These are phyloP conservation scores for Cladorhizidae sp. DNA, from an alignment of 37 sponge, comb jelly and placozoan species.

Conservation along the genomic window DNA sequence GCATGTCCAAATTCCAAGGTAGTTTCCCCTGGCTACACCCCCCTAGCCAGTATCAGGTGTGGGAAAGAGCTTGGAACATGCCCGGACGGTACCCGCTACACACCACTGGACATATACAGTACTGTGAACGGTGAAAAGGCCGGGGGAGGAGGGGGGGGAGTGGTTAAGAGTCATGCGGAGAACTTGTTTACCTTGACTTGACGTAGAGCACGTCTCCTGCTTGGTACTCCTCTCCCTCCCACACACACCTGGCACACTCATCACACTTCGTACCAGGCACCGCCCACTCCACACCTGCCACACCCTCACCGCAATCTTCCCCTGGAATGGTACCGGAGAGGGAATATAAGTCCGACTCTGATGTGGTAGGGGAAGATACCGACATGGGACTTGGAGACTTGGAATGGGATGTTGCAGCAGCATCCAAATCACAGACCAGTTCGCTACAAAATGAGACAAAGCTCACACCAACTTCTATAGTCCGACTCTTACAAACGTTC, in stretches of 20 bases:
- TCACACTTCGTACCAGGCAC: conserved; percentile 3
- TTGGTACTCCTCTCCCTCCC: conserved; percentile 25
- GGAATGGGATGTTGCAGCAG: not conserved
- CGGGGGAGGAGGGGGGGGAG: no score
- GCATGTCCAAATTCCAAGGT: no score
- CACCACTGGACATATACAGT: no score
- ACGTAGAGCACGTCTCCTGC: conserved; percentile 63
- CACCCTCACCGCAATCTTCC: not conserved
- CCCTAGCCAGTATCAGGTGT: no score
- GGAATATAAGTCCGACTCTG: not conserved
- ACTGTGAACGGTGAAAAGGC: no score
- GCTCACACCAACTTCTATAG: not conserved
- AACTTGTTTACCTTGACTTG: not conserved
- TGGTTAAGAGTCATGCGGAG: no score
- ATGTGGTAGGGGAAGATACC: not conserved
- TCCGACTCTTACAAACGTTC: no score
- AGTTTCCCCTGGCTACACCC: no score
- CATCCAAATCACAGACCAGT: conserved; percentile 3
- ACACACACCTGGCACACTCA: conserved; percentile 11
- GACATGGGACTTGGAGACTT: conserved; percentile 11
- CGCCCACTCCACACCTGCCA: not conserved
- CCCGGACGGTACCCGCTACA: no score
- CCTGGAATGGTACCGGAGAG: not conserved
- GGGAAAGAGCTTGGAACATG: no score
- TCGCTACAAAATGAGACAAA: conserved; percentile 3